Evolutionary conservation across 2,888 invertebrate species (phyloP).

Genomic region (Clanis bilineata): DNA sequence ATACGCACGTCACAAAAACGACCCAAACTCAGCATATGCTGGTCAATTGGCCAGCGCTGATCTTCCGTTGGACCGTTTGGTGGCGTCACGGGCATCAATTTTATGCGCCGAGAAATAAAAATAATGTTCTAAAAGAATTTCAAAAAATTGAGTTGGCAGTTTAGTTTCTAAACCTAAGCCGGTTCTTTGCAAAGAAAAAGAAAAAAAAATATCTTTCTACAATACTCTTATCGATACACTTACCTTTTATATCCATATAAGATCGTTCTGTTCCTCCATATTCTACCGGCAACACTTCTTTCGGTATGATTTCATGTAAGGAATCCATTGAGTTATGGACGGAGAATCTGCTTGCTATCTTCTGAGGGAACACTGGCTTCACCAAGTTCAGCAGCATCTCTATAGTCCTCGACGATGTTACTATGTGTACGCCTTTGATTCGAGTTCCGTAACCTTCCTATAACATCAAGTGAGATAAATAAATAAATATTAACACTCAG

Average conservation of each 20-base stretch:
- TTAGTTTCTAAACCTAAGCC: too few relatives aligned
- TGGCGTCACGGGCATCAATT: too few relatives aligned
- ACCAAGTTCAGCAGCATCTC: constrained; percentile 15
- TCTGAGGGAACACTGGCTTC: constrained; percentile 11
- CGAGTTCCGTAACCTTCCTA: constrained; percentile 18
- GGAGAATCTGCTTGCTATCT: constrained; percentile 7
- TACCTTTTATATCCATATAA: constrained; percentile 18
- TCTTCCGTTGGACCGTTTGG: too few relatives aligned
- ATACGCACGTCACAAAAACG: too few relatives aligned
- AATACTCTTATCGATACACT: too few relatives aligned
- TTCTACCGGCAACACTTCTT: constrained; percentile 16
- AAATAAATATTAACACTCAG: too few relatives aligned
- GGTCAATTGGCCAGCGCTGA: too few relatives aligned
- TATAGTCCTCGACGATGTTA: constrained; percentile 14
- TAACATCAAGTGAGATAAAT: background rate
- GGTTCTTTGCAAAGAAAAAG: too few relatives aligned
- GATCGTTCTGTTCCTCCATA: constrained; percentile 17
- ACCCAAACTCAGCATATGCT: too few relatives aligned
- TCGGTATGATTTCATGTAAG: constrained; percentile 4
- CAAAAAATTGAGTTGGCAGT: too few relatives aligned
- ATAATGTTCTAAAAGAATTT: too few relatives aligned
- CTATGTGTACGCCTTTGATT: constrained; percentile 7
- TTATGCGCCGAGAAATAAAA: too few relatives aligned
- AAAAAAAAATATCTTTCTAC: background rate
- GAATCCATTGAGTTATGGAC: constrained; percentile 4